Conservation (phyloP, 2,888 invertebrate species). For the Noctua fimbriata region DNA sequence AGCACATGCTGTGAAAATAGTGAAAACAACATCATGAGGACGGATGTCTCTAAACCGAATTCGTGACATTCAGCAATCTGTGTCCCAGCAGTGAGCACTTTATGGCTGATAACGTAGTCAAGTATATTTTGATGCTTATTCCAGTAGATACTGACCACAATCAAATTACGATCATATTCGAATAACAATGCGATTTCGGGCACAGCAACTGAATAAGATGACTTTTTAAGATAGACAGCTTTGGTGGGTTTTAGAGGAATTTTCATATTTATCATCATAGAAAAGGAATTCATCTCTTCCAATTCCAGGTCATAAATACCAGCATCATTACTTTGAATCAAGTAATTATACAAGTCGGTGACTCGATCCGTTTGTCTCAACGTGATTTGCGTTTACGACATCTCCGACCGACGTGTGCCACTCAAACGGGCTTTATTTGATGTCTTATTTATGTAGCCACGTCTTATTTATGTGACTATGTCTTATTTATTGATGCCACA, state of each 20-base stretch:
- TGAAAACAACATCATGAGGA: background rate
- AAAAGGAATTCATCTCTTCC: constrained; percentile 3
- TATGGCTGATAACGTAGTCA: background rate
- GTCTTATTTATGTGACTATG: constrained; percentile 72
- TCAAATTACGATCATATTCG: no score
- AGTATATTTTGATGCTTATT: background rate
- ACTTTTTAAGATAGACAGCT: background rate
- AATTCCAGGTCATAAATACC: constrained; percentile 22
- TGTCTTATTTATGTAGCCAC: constrained; percentile 74
- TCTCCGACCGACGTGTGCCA: constrained; percentile 70
- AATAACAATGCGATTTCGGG: background rate
- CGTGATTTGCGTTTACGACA: constrained; percentile 77
- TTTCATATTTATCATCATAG: background rate
- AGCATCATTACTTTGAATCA: constrained; percentile 24
- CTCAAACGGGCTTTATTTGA: constrained; percentile 70
- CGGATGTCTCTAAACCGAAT: background rate
- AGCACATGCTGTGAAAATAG: background rate
- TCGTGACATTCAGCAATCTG: background rate
- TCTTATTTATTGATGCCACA: constrained; percentile 71
- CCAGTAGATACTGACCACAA: background rate
- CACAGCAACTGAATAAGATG: background rate
- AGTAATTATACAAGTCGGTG: constrained; percentile 49
- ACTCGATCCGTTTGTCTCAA: constrained; percentile 46
- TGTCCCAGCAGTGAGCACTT: background rate
- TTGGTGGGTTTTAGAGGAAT: background rate